Percentiles rank a stretch among this genome's conserved stretches.
phyloP scores from a whole-genome alignment of 64 coral and sea anemone genomes.

The Actinia equina region DNA sequence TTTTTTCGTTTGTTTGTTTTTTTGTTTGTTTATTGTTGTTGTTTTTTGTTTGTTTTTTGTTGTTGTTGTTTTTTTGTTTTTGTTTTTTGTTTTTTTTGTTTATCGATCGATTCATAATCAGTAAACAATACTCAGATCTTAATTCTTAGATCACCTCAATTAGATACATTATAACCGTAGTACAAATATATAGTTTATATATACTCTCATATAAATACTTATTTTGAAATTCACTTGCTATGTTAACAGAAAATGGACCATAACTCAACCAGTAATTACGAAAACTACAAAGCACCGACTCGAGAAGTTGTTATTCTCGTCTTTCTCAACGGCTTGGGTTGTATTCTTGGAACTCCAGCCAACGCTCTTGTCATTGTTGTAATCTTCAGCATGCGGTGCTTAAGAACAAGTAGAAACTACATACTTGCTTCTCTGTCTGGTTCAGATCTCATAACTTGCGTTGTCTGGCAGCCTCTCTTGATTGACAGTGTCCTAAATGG shows the following conservation, averaged over 20 bases:
- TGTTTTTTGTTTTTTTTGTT: background rate
- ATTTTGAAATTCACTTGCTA: background rate
- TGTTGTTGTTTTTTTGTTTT: background rate
- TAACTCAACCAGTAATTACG: background rate
- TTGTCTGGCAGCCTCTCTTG: background rate
- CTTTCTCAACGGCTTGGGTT: background rate
- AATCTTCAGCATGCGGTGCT: background rate
- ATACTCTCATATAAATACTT: background rate
- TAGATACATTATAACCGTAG: no score
- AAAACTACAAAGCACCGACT: background rate
- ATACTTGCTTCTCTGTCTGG: background rate
- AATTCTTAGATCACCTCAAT: no score
- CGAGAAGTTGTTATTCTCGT: background rate
- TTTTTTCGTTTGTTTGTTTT: no score
- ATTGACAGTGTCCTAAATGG: background rate
- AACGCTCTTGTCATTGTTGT: background rate
- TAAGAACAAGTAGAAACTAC: background rate
- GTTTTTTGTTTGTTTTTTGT: background rate
- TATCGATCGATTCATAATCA: background rate
- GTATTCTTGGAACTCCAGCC: background rate
- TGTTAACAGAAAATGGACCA: background rate
- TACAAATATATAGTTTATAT: no score
- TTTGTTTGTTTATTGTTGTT: no score
- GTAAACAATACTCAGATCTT: no score
- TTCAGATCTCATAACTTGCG: background rate